Conservation (phyloP, 1,140 invertebrate genomes). For the Aphis craccivora region DNA sequence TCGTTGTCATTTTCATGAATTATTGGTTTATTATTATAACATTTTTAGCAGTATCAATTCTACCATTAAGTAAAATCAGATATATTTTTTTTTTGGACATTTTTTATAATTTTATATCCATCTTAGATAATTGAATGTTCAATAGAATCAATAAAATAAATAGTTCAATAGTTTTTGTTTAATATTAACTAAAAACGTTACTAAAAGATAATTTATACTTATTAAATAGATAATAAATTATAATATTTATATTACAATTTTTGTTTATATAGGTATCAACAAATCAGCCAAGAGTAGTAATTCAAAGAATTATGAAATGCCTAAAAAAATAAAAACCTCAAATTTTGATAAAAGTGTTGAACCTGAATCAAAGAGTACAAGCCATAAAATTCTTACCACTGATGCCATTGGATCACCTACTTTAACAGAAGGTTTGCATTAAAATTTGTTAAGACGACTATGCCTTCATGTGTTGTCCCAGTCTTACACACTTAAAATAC, state of each 20-base stretch:
- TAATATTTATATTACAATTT: neutral
- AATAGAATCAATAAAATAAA: neutral
- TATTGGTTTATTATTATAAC: neutral
- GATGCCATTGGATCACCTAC: slow-evolving; percentile 41
- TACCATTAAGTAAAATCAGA: neutral
- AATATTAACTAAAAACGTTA: neutral
- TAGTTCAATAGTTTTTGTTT: neutral
- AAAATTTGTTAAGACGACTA: neutral
- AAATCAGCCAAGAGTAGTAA: neutral
- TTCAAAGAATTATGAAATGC: neutral
- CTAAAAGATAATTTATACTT: neutral
- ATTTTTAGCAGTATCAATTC: neutral
- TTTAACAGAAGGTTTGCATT: neutral
- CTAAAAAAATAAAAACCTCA: neutral
- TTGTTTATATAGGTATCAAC: neutral
- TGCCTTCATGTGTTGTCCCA: neutral
- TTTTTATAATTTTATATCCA: neutral
- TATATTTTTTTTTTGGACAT: no score
- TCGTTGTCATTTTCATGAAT: neutral
- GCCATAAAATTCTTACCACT: neutral
- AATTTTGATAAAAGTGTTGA: neutral
- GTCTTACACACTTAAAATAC: neutral
- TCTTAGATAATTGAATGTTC: neutral
- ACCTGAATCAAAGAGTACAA: neutral
- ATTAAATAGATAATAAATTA: neutral